A percentile compares a stretch with the other conserved stretches of the same genome.
Conservation (phyloP, 2,113 vertebrate genomes). For the Sinocyclocheilus anshuiensis region DNA sequence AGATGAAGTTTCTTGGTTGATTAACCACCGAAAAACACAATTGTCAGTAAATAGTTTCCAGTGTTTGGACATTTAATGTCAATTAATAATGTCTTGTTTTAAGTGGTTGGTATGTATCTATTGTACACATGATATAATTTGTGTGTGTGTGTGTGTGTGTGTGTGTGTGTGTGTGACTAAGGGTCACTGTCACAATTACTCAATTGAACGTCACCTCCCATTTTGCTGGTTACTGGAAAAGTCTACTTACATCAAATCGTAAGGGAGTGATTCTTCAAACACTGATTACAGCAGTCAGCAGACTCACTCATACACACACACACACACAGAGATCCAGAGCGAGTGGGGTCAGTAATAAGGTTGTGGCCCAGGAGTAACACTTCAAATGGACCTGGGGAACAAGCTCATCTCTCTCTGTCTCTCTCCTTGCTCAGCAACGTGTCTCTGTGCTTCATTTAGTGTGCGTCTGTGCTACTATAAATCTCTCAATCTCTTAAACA, state of each 20-base stretch:
- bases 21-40: neutral
- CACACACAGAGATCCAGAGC: neutral
- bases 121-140: neutral
- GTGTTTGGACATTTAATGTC: no score
- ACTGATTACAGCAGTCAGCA: conserved; percentile 15
- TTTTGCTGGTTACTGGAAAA: conserved; percentile 41
- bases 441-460: conserved; percentile 20
- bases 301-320: conserved; percentile 14
- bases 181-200: conserved; percentile 28
- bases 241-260: conserved; percentile 34
- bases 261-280: conserved; percentile 17
- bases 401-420: conserved; percentile 26
- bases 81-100: no score
- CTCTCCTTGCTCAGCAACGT: conserved; percentile 23
- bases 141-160: neutral
- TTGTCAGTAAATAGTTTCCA: neutral
- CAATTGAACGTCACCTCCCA: conserved; percentile 23
- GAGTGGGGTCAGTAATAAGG: conserved; percentile 7
- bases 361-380: conserved; percentile 6
- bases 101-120: neutral
- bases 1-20: neutral
- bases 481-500: conserved; percentile 13
- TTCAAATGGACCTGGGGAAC: conserved; percentile 47
- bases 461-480: neutral
- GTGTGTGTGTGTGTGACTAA: neutral